These are phyloP conservation scores for Myodes glareolus DNA, from an alignment of 2,113 vertebrate genomes.

Conservation along the genomic window DNA sequence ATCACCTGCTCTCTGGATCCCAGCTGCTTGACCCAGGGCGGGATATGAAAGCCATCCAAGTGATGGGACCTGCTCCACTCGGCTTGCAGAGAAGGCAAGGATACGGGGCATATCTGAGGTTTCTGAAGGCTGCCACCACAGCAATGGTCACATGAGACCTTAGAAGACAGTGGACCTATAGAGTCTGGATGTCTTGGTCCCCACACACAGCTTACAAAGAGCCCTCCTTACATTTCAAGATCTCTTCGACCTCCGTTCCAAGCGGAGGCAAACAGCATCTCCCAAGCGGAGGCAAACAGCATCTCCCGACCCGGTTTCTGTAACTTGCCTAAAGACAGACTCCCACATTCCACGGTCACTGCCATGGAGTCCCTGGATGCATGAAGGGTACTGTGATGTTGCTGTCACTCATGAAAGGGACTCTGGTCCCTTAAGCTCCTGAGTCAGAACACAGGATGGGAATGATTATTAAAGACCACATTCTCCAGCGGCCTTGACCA, in stretches of 20 bases:
- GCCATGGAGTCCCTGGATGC: background rate
- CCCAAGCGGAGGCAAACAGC: background rate
- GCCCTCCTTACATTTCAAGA: background rate
- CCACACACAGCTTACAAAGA: background rate
- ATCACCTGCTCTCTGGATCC: background rate
- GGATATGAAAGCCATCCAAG: background rate
- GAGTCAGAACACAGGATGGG: background rate
- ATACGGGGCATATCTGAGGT: background rate
- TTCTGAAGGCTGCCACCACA: too few relatives aligned
- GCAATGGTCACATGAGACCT: background rate
- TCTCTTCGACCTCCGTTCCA: background rate
- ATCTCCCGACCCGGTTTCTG: background rate
- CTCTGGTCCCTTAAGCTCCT: background rate
- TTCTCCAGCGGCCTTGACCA: background rate
- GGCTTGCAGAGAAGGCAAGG: background rate
- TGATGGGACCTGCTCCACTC: rapidly evolving
- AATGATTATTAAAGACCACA: rapidly evolving
- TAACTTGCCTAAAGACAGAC: background rate
- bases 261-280: background rate
- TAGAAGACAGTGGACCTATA: background rate
- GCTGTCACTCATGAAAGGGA: background rate
- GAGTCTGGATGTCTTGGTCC: background rate
- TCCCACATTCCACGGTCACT: background rate
- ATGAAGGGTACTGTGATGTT: rapidly evolving
- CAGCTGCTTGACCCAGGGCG: background rate